Percentiles rank a stretch among this genome's conserved stretches.
phyloP scores from a whole-genome alignment of 2,113 vertebrate genomes.

The Orthonyx spaldingii region DNA sequence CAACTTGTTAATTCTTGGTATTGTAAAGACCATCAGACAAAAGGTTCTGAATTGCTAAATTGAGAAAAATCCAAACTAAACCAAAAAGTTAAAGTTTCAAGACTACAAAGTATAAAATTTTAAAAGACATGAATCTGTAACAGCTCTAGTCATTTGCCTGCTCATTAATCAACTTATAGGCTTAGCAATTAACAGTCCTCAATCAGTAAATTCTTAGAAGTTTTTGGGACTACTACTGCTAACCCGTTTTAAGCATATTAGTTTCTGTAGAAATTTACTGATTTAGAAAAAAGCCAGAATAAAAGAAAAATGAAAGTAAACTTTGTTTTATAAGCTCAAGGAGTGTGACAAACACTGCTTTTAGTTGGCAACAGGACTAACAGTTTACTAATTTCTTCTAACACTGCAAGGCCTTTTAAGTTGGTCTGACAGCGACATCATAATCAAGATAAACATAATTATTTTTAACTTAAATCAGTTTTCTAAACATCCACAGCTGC shows the following conservation, averaged over 20 bases:
- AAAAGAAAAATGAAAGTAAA: not conserved
- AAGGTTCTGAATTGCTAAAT: not conserved
- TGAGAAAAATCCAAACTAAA: not conserved
- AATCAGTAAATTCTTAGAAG: not conserved
- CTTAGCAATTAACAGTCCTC: not conserved
- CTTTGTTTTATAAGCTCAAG: not conserved
- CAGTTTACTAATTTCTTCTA: not conserved
- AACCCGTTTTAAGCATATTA: not conserved
- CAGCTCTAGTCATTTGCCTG: not conserved
- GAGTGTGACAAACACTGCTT: not conserved
- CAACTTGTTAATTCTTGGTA: not conserved
- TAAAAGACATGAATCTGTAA: not conserved
- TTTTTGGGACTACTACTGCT: not conserved
- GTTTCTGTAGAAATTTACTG: not conserved
- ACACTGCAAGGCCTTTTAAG: not conserved
- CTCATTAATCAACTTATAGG: not conserved
- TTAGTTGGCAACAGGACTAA: not conserved
- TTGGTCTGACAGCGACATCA: not conserved
- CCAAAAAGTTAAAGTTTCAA: not conserved
- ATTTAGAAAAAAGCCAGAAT: not conserved
- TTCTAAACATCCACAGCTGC: not conserved
- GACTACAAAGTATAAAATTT: not conserved
- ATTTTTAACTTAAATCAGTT: not conserved
- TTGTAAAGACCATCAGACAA: not conserved
- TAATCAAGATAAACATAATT: not conserved